Evolutionary conservation across 2,113 vertebrate species (phyloP).

Genomic region (Coptodon rendalli): DNA sequence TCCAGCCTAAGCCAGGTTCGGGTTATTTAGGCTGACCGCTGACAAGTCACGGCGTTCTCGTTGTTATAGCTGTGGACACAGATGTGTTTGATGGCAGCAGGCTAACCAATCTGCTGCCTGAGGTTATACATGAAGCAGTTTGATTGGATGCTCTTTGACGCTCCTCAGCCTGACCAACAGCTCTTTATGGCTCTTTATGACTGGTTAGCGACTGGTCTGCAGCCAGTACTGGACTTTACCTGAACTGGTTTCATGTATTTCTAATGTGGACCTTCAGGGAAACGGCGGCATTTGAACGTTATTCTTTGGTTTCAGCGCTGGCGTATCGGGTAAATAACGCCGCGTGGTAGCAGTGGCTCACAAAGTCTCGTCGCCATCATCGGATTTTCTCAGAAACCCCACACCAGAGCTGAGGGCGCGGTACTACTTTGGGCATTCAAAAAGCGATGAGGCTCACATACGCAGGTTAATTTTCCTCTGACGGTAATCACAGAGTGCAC

Average conservation of each 20-base stretch:
- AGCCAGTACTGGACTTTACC: background rate
- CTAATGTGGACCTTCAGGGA: background rate
- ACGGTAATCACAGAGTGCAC: background rate
- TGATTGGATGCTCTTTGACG: background rate
- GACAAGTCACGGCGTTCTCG: conserved; percentile 19
- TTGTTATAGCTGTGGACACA: background rate
- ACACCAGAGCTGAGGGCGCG: background rate
- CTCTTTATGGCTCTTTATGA: background rate
- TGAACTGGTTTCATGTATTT: background rate
- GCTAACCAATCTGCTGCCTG: background rate
- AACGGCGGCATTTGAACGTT: background rate
- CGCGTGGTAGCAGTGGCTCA: background rate
- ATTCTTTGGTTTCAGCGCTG: background rate
- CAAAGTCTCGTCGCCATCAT: background rate
- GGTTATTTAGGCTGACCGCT: conserved; percentile 21
- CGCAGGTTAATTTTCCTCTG: background rate
- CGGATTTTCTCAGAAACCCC: background rate
- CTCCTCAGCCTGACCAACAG: background rate
- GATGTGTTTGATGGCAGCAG: background rate
- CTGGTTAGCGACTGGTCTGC: background rate
- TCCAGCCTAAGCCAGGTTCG: background rate
- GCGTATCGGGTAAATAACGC: background rate
- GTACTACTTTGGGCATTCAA: background rate
- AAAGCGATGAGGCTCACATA: background rate
- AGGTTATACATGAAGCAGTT: background rate